A percentile compares a stretch with the other conserved stretches of the same genome.
Evolutionary conservation across 2,113 vertebrate genomes (phyloP).

Genomic region (Galemys pyrenaicus): DNA sequence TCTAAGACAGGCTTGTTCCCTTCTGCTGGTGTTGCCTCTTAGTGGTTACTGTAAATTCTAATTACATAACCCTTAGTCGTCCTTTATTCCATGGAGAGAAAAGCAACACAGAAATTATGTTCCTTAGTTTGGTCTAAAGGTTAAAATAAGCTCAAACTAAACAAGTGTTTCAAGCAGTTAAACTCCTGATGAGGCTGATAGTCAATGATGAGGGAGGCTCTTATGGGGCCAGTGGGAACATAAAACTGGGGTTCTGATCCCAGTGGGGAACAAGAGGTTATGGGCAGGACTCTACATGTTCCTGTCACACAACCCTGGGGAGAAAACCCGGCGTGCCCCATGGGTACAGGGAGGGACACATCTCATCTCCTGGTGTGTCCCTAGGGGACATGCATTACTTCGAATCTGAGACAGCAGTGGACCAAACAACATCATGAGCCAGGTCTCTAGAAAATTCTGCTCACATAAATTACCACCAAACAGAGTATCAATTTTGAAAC

Average conservation of each 20-base stretch:
- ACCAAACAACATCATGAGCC: not conserved
- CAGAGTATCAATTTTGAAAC: not conserved
- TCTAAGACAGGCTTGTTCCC: not conserved
- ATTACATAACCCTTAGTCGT: not conserved
- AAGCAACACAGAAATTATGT: not conserved
- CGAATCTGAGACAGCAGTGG: not conserved
- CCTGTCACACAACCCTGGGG: not conserved
- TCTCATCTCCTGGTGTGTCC: not conserved
- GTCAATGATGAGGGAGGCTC: not conserved
- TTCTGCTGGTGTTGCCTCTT: not conserved
- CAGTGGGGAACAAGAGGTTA: not conserved
- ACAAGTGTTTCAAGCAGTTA: not conserved
- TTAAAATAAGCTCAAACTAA: constrained; percentile 39
- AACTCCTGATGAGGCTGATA: not conserved
- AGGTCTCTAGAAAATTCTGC: not conserved
- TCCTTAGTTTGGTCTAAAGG: not conserved
- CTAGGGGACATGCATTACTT: not conserved
- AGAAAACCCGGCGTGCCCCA: not conserved
- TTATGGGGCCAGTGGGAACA: not conserved
- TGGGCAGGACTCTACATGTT: not conserved
- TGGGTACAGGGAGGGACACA: not conserved
- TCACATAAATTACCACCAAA: not conserved
- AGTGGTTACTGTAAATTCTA: not conserved
- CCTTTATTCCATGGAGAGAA: not conserved
- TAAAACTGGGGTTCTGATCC: not conserved